Percentiles rank a stretch among this genome's conserved stretches.
Conservation (phyloP, 2,797 vertebrate genomes). For the Pangasius macronema region DNA sequence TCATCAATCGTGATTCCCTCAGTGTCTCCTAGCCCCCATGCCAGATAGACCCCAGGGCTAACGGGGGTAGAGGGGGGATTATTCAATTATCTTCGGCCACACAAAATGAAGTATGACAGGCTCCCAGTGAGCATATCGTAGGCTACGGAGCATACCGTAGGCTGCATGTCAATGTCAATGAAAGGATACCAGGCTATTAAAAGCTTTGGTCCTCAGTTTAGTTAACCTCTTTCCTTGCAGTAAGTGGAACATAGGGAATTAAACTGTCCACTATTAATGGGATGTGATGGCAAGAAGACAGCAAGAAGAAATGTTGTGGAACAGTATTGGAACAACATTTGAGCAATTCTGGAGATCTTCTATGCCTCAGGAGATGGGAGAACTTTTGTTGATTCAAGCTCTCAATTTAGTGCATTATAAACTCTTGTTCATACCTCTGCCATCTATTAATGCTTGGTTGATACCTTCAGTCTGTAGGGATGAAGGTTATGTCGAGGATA, state of each 20-base stretch:
- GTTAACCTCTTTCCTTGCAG: conserved; percentile 36
- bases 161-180: conserved; percentile 35
- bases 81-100: conserved; percentile 49
- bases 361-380: not conserved
- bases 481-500: conserved; percentile 18
- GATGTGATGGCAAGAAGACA: not conserved
- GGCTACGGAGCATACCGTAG: not conserved
- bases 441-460: conserved; percentile 17
- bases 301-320: not conserved
- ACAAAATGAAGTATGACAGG: conserved; percentile 46
- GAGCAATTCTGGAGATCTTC: not conserved
- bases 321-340: not conserved
- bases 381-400: not conserved
- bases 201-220: conserved; percentile 33
- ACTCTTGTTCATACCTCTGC: conserved; percentile 1
- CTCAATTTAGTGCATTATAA: not conserved
- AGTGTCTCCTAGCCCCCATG: conserved; percentile 7
- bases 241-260: not conserved
- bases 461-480: not conserved
- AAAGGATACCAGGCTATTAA: conserved; percentile 34
- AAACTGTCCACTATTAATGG: not conserved
- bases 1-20: conserved; percentile 47
- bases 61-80: conserved; percentile 14
- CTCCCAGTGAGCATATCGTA: conserved; percentile 11
- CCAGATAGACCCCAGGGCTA: conserved; percentile 44